Evolutionary conservation across 2,113 vertebrate species (phyloP), one percentile per base, ranked within the genome.

Genomic region (Gallinago media): DNA sequence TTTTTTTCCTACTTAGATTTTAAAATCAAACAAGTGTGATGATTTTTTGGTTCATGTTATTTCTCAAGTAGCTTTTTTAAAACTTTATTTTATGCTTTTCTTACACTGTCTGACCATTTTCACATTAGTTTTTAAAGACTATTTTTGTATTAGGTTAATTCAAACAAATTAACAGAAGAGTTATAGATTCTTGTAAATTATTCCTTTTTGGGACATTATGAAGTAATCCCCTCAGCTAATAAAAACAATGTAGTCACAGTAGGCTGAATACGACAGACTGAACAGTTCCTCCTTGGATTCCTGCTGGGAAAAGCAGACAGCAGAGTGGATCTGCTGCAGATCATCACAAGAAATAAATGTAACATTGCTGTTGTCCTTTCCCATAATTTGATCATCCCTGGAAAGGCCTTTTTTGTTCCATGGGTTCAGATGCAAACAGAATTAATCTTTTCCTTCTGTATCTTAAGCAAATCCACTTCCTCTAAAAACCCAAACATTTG

Each of bases 1-100:
- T 25, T 84, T n/a, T 68, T 95, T 96, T 70, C 44, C 85, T 84
- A 47, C 52, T 74, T 90, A 75, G 13, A 68, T 92, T 92, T 83
- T 63, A 62, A 67, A 89, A 65, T 68, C 16, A 65, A 91, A 61
- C 8, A n/a, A 27, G 26, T 47, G 21, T 23, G 58, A 16, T 36
- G 2, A 29, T 47, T 50, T 88, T 92, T 93, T 27, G 76, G 16
- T 46, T 49, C 20, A 18, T 65, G 12, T 85, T 84, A 67, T 77
- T 85, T 89, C 20, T 84, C 26, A 68, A 58, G 18, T 32, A 63
- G 47, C 10, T 54, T 72, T 68, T 77, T 4, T 3, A 1, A 34
- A 85, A 52, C 6, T 61, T 49, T 13, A 40, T 66, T 32, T 78
- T 31, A 12, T 83, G 10, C 29, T 73, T 87, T 89, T 75, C 27